These are phyloP conservation scores for Trichosurus vulpecula DNA, from an alignment of 2,797 vertebrate species.

Conservation along the genomic window DNA sequence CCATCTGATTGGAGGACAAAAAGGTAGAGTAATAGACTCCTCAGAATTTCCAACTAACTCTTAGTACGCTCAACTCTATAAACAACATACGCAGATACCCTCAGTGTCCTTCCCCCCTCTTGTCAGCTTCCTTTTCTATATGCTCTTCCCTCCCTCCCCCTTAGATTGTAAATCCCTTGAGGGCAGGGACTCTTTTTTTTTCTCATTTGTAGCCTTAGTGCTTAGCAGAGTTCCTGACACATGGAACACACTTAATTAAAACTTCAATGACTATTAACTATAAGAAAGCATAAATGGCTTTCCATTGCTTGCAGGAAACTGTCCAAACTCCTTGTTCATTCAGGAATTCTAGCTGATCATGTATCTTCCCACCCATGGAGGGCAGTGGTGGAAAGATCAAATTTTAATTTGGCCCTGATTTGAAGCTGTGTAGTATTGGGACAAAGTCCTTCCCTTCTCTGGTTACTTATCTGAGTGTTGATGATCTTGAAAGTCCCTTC, in stretches of 20 bases:
- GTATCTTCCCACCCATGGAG: neutral
- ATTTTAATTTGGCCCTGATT: neutral
- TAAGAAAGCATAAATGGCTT: neutral
- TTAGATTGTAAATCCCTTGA: neutral
- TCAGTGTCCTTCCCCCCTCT: neutral
- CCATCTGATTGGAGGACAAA: neutral
- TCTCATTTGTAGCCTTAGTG: neutral
- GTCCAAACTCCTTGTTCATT: neutral
- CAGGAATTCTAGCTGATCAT: neutral
- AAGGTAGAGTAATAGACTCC: neutral
- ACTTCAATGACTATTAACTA: neutral
- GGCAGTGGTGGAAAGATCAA: neutral
- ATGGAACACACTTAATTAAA: neutral
- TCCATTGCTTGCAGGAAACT: neutral
- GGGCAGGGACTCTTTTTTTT: neutral
- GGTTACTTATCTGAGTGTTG: neutral
- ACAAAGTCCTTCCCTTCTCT: neutral
- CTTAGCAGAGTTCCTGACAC: neutral
- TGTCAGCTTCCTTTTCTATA: neutral
- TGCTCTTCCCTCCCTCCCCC: neutral
- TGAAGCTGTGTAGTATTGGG: neutral
- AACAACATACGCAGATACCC: neutral
- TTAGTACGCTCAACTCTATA: neutral
- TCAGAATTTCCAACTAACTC: neutral
- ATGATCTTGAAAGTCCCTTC: neutral